Percentiles rank a stretch among this genome's conserved stretches.
These are phyloP conservation scores for Catharus fuscescens DNA, from an alignment of 2,113 vertebrate genomes.

Conservation along the genomic window DNA sequence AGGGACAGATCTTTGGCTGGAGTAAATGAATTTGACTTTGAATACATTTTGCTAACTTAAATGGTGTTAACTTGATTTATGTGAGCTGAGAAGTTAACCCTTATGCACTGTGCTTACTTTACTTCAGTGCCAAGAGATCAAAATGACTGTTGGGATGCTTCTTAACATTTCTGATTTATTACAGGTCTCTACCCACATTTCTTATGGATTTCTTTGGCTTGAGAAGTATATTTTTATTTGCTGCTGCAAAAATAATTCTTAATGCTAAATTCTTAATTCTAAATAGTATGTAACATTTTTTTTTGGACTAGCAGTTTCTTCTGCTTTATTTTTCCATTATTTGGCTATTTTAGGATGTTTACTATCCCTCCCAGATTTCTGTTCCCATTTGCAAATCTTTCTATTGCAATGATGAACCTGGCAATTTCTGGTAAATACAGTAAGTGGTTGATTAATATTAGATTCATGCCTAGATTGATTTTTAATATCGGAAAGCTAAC, in stretches of 20 bases:
- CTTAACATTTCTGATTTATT: conserved; percentile 16
- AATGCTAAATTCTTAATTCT: background rate
- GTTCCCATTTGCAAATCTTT: background rate
- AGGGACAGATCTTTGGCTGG: conserved; percentile 66
- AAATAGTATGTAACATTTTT: background rate
- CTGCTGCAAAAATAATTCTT: background rate
- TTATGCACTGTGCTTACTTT: conserved; percentile 3
- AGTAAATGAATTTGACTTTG: conserved; percentile 67
- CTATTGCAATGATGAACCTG: background rate
- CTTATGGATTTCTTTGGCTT: background rate
- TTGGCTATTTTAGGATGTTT: background rate
- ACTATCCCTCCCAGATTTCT: background rate
- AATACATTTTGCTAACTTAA: conserved; percentile 62
- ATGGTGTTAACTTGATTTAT: conserved; percentile 65
- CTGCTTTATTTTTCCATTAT: background rate
- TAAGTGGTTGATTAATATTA: background rate
- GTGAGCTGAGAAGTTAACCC: conserved; percentile 58
- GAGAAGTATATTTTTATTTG: background rate
- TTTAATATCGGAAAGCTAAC: background rate
- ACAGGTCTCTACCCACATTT: background rate
- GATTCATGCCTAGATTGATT: background rate
- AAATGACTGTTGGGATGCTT: background rate
- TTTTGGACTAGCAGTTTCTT: background rate
- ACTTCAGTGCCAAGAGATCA: background rate
- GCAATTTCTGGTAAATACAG: background rate